Base-by-base conservation (phyloP, 2,797 vertebrate genomes). In the Graptemys geographica region DNA sequence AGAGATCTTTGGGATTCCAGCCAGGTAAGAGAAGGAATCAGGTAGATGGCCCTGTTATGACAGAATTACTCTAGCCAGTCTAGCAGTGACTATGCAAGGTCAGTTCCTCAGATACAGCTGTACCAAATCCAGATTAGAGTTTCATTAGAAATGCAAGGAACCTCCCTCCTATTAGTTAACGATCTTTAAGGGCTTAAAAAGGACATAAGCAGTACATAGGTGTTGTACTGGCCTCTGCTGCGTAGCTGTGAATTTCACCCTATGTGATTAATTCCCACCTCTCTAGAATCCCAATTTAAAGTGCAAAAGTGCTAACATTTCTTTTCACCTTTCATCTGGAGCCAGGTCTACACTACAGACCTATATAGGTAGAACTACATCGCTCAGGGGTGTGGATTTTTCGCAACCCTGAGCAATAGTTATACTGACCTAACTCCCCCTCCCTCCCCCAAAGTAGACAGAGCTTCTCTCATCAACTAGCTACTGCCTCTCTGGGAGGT, bases 1-100 rank as follows among this genome's bases (percentile, higher is more conserved):
- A 96, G 95, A 88, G 95, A 83, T 96, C 88, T 62, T n/a, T 79
- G 87, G 78, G 87, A 95, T 96, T 93, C 92, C 91, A 93, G 90
- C 95, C 95, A 91, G 28, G 28, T 84, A 80, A 47, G 41, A 69
- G 21, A 37, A 85, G 74, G 53, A 81, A 15, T 44, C 27, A 94
- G 79, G 47, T n/a, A 90, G 90, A 95, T 72, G 79, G 79, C 69
- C 92, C 79, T 76, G 84, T 53, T 95, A 95, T 23, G 93, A 94
- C 90, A 93, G 95, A 95, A 25, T 84, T 88, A 76, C 76, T 91
- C 94, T 92, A 92, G 83, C 91, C 95, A 94, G 87, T 81, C 44
- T 86, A 81, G 83, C n/a, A 47, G n/a, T 94, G 89, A 94, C 92
- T 94, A 81, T 11, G 84, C 1, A 78, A 79, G 93, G 83, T n/a